A percentile compares a stretch with the other conserved stretches of the same genome.
Evolutionary conservation across 2,888 invertebrate species (phyloP).

Genomic region (Chaetoderma sp.): DNA sequence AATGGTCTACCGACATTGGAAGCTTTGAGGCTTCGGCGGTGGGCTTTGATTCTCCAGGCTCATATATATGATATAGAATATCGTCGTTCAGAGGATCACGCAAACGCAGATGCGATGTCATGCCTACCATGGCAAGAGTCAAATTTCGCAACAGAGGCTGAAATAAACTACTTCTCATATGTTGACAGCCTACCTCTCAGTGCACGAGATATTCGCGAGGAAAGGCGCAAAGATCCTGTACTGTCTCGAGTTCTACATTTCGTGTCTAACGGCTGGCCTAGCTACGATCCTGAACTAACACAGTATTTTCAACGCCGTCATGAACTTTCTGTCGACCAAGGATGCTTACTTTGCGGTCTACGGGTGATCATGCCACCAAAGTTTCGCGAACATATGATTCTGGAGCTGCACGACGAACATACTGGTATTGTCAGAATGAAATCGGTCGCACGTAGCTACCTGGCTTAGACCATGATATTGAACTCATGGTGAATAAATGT

Average conservation of each 20-base stretch:
- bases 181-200: slow-evolving; percentile 31
- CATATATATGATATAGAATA: slow-evolving; percentile 61
- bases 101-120: slow-evolving; percentile 59
- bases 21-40: slow-evolving; percentile 50
- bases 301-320: slow-evolving; percentile 18
- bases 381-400: slow-evolving; percentile 21
- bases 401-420: slow-evolving; percentile 33
- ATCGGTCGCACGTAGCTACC: slow-evolving; percentile 32
- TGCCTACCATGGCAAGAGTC: too few relatives aligned
- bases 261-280: neutral
- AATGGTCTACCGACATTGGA: slow-evolving; percentile 46
- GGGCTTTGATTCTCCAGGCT: slow-evolving; percentile 51
- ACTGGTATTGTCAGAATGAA: slow-evolving; percentile 42
- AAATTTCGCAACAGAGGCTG: slow-evolving; percentile 6
- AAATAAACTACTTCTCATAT: slow-evolving; percentile 23
- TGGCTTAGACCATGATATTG: too few relatives aligned
- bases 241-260: slow-evolving; percentile 9
- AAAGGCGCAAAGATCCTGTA: slow-evolving; percentile 25
- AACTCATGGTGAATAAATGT: too few relatives aligned
- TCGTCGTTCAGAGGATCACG: slow-evolving; percentile 45
- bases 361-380: slow-evolving; percentile 36
- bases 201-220: slow-evolving; percentile 15
- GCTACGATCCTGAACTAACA: slow-evolving; percentile 12
- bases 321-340: slow-evolving; percentile 24
- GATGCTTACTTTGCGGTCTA: slow-evolving; percentile 30